Conservation (phyloP, 1,140 invertebrate species). For the Drosophila mayri region DNA sequence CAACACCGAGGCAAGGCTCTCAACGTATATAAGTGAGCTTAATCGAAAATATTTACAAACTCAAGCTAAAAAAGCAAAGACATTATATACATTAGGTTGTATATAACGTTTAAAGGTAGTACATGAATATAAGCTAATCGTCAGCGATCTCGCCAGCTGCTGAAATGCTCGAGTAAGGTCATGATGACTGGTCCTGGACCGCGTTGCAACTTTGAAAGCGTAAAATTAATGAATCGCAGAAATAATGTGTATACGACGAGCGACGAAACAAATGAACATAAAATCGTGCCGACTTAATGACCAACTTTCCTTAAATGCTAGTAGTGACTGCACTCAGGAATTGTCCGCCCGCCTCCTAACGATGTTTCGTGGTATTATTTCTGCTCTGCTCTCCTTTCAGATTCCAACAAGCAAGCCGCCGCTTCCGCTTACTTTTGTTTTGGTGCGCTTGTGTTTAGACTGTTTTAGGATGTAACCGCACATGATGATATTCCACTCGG, state of each 20-base stretch:
- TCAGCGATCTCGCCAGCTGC: constrained; percentile 33
- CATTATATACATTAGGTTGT: constrained; percentile 33
- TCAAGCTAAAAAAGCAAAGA: constrained; percentile 41
- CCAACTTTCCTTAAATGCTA: constrained; percentile 68
- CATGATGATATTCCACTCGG: not conserved
- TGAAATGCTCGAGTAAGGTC: constrained; percentile 41
- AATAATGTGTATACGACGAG: constrained; percentile 21
- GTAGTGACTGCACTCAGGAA: constrained; percentile 67
- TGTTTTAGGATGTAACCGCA: constrained; percentile 1
- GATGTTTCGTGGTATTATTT: not conserved
- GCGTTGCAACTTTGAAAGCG: constrained; percentile 39
- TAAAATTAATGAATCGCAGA: constrained; percentile 29
- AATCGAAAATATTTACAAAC: constrained; percentile 53
- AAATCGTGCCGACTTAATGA: constrained; percentile 27
- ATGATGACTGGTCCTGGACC: constrained; percentile 58
- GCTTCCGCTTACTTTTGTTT: constrained; percentile 1
- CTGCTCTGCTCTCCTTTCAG: constrained; percentile 4
- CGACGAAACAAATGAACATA: constrained; percentile 1
- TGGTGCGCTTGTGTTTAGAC: constrained; percentile 11
- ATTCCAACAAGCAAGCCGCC: not conserved
- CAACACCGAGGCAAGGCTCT: constrained; percentile 63
- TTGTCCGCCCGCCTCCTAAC: not conserved
- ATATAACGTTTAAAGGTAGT: constrained; percentile 29
- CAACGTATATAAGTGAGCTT: constrained; percentile 40
- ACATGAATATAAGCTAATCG: constrained; percentile 28